Percentiles rank a stretch among this genome's conserved stretches.
phyloP scores from a whole-genome alignment of 2,888 invertebrate genomes.

The Theretra japonica region DNA sequence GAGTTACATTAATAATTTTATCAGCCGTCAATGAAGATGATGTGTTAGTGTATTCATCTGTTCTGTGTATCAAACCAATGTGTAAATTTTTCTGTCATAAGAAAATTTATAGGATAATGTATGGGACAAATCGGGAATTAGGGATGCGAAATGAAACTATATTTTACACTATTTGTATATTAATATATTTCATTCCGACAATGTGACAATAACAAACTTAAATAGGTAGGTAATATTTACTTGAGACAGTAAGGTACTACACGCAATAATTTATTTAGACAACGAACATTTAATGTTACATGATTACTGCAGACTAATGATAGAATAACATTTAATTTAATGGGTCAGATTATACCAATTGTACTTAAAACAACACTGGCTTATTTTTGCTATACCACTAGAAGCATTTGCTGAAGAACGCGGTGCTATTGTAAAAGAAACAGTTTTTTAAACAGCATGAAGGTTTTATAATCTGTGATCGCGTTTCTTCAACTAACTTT shows the following conservation, averaged over 20 bases:
- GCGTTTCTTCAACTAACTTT: constrained; percentile 6
- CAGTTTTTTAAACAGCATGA: constrained; percentile 6
- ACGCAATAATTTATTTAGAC: constrained; percentile 34
- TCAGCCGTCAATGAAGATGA: too few relatives aligned
- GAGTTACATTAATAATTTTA: too few relatives aligned
- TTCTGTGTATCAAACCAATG: too few relatives aligned
- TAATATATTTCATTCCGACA: constrained; percentile 83
- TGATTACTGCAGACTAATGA: constrained; percentile 25
- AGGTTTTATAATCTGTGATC: neutral
- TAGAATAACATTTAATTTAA: constrained; percentile 40
- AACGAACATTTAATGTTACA: constrained; percentile 28
- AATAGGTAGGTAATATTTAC: constrained; percentile 62
- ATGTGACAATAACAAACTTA: constrained; percentile 85
- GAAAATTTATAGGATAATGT: neutral
- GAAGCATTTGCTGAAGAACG: constrained; percentile 11
- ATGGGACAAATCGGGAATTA: neutral
- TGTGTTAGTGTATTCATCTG: too few relatives aligned
- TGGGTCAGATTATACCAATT: constrained; percentile 54
- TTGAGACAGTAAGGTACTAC: constrained; percentile 71
- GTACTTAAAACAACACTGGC: constrained; percentile 55
- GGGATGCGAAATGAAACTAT: constrained; percentile 67
- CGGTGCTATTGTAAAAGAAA: neutral
- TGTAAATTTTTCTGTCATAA: too few relatives aligned
- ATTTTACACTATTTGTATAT: constrained; percentile 81
- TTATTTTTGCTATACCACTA: constrained; percentile 28